Evolutionary conservation across 2,113 vertebrate species (phyloP), one percentile per base, ranked within the genome.

Genomic region (Cyprinodon variegatus): DNA sequence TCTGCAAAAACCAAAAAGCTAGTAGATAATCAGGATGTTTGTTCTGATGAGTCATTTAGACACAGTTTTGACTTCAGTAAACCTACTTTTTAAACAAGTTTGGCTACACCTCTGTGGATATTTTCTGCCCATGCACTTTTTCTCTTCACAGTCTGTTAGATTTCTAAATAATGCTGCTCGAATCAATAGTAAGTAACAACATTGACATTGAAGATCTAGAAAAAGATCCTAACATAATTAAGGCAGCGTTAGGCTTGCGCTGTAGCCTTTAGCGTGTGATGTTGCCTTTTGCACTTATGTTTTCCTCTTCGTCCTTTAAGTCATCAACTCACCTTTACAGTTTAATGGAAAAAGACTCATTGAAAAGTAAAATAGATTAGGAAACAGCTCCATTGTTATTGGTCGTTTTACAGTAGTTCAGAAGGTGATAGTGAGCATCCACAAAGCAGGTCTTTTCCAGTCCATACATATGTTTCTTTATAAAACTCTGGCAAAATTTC

Each of bases 21-120:
- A 69, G 57, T 41, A 72, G 22, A 53, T 87, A 76, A 61, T 78
- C 39, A 78, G 59, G 22, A 45, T 46, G 50, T 69, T 80, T 75
- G 38, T 63, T 63, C 15, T 75, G 69, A 29, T 70, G 61, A 3
- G 62, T 37, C 46, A 61, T 15, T 22, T 1, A 13, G 22, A 36
- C 36, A 61, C 57, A 65, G 12, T 57, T 69, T 69, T 62, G 17
- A 29, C 3, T 20, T 1, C 3, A 39, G 17, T 64, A 40, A 64
- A 64, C 62, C 50, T n/a, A n/a, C 2, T 7, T n/a, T 57, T 20
- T 57, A 57, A 57, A n/a, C 14, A 17, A 9, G 17, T 9, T 14
- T 3, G 20, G 17, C 17, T 57, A 11, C 43, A 45, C 43, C 43
- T 10, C 5, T 45, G 2, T 7, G 5, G 43, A 45, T 7, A 57